Base-by-base conservation (phyloP, 2,113 vertebrate species). In the Hepsetus odoe region DNA sequence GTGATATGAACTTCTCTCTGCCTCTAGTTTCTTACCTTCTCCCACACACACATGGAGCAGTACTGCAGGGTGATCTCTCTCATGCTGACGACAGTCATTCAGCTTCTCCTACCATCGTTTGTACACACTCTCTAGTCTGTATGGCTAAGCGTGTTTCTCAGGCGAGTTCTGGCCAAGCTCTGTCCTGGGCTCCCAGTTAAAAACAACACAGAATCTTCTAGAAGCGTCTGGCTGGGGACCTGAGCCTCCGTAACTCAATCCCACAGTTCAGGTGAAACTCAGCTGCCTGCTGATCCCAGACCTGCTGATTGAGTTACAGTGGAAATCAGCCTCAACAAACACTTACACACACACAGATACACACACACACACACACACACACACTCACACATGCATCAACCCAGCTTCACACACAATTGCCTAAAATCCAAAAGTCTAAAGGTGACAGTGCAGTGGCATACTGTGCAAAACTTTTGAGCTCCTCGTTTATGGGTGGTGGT, bases 61-160 rank as follows among this genome's bases (percentile, higher is more conserved):
- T 91, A 85, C 79, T 91, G 91, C 72, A 89, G 90, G 67, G 89
- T 89, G 32, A 93, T 83, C 77, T 93, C 93, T 90, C 92, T 92
- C 93, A 94, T 94, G 26, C 30, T 42, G 28, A 66, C 30, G 20
- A 76, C 56, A 64, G 78, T 40, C 55, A 74, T 55, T 33, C 59
- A 70, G 40, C 89, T 88, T 42, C 42, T 7, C 55, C 13, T 30
- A 49, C 14, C 67, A 7, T 33, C 20, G 28, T 18, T 20, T 33
- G 51, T 7, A 56, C 61, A 68, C 69, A 38, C 64, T 42, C 51
- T 5, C 24, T 5, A 26, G 38, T 33, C 40, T 22, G 18, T 40
- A 38, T 44, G 33, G 22, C 49, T 12, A 26, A 68, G 46, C 90
- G 85, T 44, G 1, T 46, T 56, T 61, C 26, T 2, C 38, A 42